These are phyloP conservation scores for Chrysolina haemoptera DNA, from an alignment of 2,888 invertebrate species.

Conservation along the genomic window DNA sequence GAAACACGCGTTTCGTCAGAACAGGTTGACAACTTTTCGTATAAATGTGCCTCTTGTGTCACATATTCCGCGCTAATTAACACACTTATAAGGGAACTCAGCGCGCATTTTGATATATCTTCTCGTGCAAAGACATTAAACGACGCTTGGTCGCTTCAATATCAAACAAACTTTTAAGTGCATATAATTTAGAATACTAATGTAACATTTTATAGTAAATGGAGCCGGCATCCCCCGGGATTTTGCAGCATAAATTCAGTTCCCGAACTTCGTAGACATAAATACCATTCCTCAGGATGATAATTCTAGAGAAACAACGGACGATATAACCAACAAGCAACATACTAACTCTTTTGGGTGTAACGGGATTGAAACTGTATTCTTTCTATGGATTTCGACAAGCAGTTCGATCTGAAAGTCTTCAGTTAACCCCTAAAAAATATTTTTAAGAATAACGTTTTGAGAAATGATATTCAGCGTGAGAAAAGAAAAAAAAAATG, in stretches of 20 bases:
- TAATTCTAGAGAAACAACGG: conserved; percentile 42
- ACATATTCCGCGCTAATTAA: conserved; percentile 6
- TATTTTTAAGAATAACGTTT: no score
- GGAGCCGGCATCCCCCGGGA: conserved; percentile 35
- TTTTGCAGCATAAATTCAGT: conserved; percentile 43
- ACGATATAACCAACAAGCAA: conserved; percentile 4
- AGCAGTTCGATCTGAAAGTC: no score
- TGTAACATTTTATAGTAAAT: conserved; percentile 49
- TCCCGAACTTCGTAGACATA: conserved; percentile 54
- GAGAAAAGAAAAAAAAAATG: no score
- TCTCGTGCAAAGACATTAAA: conserved; percentile 35
- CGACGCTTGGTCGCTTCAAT: conserved; percentile 41
- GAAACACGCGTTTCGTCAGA: background rate
- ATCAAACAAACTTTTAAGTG: conserved; percentile 51
- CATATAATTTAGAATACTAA: conserved; percentile 49
- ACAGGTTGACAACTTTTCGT: conserved; percentile 9
- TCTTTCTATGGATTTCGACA: no score
- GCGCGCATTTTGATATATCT: conserved; percentile 38
- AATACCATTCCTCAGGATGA: conserved; percentile 51
- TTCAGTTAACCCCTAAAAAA: no score
- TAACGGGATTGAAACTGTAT: no score
- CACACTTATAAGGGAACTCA: conserved; percentile 13
- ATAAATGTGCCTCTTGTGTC: conserved; percentile 11
- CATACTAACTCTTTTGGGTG: background rate
- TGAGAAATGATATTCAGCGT: no score